Evolutionary conservation across 2,797 vertebrate genomes (phyloP).

Genomic region (Sphaeramia orbicularis): DNA sequence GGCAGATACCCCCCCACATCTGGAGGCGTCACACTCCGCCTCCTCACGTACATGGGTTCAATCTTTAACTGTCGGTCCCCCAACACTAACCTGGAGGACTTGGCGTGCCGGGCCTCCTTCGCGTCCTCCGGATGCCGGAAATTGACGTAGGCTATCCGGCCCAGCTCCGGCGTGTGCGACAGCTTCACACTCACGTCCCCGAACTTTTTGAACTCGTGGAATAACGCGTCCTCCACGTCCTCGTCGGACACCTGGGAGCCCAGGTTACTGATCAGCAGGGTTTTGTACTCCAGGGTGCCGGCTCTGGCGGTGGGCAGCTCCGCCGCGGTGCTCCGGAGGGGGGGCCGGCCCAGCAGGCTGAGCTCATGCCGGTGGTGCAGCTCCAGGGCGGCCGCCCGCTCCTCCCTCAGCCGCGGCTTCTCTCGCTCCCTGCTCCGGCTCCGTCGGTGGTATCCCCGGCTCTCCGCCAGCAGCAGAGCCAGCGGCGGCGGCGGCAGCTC

Average conservation of each 20-base stretch:
- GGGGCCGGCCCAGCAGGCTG: constrained; percentile 83
- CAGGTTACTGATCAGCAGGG: constrained; percentile 94
- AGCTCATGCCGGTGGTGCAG: constrained; percentile 84
- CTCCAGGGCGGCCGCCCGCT: constrained; percentile 75
- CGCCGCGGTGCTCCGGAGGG: constrained; percentile 62
- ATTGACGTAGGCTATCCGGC: constrained; percentile 95
- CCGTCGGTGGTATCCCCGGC: constrained; percentile 80
- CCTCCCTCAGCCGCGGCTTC: constrained; percentile 81
- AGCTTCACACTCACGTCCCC: constrained; percentile 96
- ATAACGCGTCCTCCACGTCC: constrained; percentile 95
- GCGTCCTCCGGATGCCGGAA: constrained; percentile 95
- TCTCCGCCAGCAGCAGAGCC: constrained; percentile 83
- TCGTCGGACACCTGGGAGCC: constrained; percentile 94
- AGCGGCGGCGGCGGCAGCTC: constrained; percentile 78
- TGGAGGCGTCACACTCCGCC: constrained; percentile 90
- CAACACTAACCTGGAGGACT: constrained; percentile 91
- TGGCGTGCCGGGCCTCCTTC: constrained; percentile 92
- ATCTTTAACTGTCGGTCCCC: constrained; percentile 94
- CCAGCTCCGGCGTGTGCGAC: constrained; percentile 95
- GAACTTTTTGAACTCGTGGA: constrained; percentile 98
- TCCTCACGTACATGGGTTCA: constrained; percentile 94
- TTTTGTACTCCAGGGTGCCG: constrained; percentile 92
- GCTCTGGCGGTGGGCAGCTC: constrained; percentile 71
- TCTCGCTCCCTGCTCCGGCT: constrained; percentile 87
- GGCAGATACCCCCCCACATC: constrained; percentile 89